Conservation (phyloP, 2,797 vertebrate species). For the Gambusia yucatana region DNA sequence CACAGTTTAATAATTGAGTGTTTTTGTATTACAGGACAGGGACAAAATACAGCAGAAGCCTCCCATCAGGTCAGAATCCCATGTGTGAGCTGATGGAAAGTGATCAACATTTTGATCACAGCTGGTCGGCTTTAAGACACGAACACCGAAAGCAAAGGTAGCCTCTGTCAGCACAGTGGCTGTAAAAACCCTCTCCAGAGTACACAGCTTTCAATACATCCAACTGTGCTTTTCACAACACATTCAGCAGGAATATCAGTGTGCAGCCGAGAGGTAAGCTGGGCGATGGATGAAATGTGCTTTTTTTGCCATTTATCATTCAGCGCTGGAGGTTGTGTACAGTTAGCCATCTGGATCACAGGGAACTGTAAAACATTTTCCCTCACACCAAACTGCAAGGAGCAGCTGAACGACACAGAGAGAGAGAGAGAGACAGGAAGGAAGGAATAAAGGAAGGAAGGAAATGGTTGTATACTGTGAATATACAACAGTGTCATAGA, state of each 20-base stretch:
- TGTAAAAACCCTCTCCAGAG: slow-evolving; percentile 55
- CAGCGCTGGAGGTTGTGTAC: slow-evolving; percentile 82
- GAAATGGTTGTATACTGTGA: not conserved
- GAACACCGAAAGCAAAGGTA: slow-evolving; percentile 50
- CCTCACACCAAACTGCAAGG: slow-evolving; percentile 72
- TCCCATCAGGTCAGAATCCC: slow-evolving; percentile 22
- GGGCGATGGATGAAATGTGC: slow-evolving; percentile 80
- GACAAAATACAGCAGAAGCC: slow-evolving; percentile 35
- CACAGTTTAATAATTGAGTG: slow-evolving; percentile 20
- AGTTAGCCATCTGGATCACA: slow-evolving; percentile 83
- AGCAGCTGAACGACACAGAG: slow-evolving; percentile 61
- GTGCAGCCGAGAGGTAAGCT: slow-evolving; percentile 73
- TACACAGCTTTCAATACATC: slow-evolving; percentile 57
- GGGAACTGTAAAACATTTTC: slow-evolving; percentile 83
- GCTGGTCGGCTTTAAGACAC: slow-evolving; percentile 44
- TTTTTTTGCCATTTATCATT: slow-evolving; percentile 84
- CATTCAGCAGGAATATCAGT: slow-evolving; percentile 74
- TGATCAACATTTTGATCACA: slow-evolving; percentile 41
- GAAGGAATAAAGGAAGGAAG: not conserved
- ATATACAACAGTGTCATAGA: slow-evolving; percentile 15
- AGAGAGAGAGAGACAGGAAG: slow-evolving; percentile 7
- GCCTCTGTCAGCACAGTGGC: slow-evolving; percentile 48
- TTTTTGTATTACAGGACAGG: slow-evolving; percentile 23
- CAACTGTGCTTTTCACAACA: slow-evolving; percentile 67
- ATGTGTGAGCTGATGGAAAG: slow-evolving; percentile 7